A percentile compares a stretch with the other conserved stretches of the same genome.
phyloP scores from a whole-genome alignment of 2,888 invertebrate genomes.

The Cordilura impudica region DNA sequence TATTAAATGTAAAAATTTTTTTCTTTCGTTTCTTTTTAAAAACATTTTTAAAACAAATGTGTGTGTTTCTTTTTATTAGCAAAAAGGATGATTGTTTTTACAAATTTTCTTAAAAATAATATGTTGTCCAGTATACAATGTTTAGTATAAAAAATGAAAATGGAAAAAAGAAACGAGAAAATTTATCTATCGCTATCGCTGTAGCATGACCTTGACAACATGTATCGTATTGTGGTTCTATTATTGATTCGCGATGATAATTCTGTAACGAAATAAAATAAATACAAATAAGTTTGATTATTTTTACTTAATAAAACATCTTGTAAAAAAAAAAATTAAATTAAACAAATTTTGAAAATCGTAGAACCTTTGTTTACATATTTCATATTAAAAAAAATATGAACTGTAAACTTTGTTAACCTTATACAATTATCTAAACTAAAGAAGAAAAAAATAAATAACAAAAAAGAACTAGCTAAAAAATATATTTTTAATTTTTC shows the following conservation, averaged over 20 bases:
- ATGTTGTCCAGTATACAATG: constrained; percentile 93
- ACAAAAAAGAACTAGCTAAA: too few species aligned
- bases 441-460: too few species aligned
- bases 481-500: too few species aligned
- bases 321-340: constrained; percentile 15
- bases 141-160: constrained; percentile 94
- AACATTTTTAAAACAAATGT: constrained; percentile 72
- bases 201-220: constrained; percentile 89
- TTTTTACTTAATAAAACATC: too few species aligned
- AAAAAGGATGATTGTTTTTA: constrained; percentile 29
- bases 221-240: constrained; percentile 89
- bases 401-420: too few species aligned
- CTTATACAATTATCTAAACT: too few species aligned
- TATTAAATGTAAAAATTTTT: constrained; percentile 25
- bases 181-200: constrained; percentile 90
- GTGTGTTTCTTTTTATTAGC: constrained; percentile 30
- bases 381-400: too few species aligned
- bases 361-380: too few species aligned
- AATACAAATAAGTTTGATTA: too few species aligned
- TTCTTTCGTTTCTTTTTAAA: constrained; percentile 5
- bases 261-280: constrained; percentile 71
- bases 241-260: constrained; percentile 82
- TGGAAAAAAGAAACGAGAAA: constrained; percentile 93
- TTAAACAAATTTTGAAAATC: background rate
- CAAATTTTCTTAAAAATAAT: constrained; percentile 75